These are phyloP conservation scores for Perizoma flavofasciatum DNA, from an alignment of 2,888 invertebrate species.

Conservation along the genomic window DNA sequence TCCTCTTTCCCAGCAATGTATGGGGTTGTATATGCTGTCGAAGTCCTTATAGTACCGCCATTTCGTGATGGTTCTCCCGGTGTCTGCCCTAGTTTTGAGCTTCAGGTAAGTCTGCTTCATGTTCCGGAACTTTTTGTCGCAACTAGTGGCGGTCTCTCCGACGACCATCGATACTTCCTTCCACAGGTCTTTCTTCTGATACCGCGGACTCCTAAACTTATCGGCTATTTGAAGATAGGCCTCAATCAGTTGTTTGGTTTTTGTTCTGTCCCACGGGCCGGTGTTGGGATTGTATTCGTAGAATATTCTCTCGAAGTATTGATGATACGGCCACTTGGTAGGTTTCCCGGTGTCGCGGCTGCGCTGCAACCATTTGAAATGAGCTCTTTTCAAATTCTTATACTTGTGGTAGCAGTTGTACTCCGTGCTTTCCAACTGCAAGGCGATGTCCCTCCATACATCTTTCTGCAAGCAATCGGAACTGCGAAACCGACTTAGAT, in stretches of 20 bases:
- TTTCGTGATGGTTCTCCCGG: conserved; percentile 60
- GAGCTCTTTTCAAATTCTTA: conserved; percentile 72
- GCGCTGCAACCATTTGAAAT: conserved; percentile 66
- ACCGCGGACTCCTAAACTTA: conserved; percentile 69
- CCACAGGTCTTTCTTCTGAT: conserved; percentile 74
- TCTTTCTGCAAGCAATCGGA: conserved; percentile 67
- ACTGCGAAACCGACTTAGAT: conserved; percentile 61
- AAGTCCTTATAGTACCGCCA: conserved; percentile 75
- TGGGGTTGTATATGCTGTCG: conserved; percentile 59
- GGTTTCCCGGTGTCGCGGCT: conserved; percentile 61
- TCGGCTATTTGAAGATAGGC: conserved; percentile 65
- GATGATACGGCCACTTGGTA: conserved; percentile 71
- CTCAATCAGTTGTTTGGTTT: conserved; percentile 63
- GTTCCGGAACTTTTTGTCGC: conserved; percentile 76
- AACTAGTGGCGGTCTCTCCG: conserved; percentile 59
- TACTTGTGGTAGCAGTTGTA: conserved; percentile 77
- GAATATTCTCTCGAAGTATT: conserved; percentile 73
- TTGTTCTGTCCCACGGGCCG: conserved; percentile 65
- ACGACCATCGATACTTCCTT: conserved; percentile 63
- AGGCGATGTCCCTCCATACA: conserved; percentile 74
- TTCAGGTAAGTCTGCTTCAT: conserved; percentile 73
- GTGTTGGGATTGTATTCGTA: conserved; percentile 62
- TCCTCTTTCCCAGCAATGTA: conserved; percentile 19
- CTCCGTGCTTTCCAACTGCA: conserved; percentile 63
- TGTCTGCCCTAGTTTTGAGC: conserved; percentile 59